Conservation (phyloP, 2,113 vertebrate species). For the Jacana jacana region DNA sequence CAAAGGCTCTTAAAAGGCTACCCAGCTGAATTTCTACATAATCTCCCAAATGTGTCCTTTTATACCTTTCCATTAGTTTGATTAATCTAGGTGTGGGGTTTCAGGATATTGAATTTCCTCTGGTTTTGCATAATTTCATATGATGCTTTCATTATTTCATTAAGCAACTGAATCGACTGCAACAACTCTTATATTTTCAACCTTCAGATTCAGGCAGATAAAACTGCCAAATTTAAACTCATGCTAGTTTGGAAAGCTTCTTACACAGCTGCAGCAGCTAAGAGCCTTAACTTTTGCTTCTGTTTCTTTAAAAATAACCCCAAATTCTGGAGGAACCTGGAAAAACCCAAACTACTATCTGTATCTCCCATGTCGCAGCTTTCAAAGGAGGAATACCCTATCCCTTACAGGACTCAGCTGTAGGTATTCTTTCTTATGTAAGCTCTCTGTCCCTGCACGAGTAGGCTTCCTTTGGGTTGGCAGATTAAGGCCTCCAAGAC, state of each 20-base stretch:
- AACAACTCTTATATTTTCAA: slow-evolving; percentile 4
- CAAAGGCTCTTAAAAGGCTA: neutral
- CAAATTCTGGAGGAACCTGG: neutral
- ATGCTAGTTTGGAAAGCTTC: neutral
- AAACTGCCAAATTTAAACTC: slow-evolving; percentile 23
- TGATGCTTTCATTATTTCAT: slow-evolving; percentile 41
- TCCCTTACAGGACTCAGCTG: neutral
- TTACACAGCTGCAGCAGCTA: neutral
- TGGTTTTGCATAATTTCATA: slow-evolving; percentile 43
- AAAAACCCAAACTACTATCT: neutral
- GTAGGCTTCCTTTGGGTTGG: neutral
- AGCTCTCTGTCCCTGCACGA: neutral
- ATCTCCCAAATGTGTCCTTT: slow-evolving; percentile 5
- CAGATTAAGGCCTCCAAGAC: neutral
- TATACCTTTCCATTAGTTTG: slow-evolving; percentile 39
- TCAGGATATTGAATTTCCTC: slow-evolving; percentile 43
- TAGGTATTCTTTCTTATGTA: neutral
- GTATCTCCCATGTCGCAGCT: neutral
- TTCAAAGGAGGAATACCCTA: neutral
- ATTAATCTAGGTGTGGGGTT: neutral
- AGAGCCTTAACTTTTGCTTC: neutral
- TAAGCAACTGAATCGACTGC: slow-evolving; percentile 19
- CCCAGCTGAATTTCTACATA: slow-evolving; percentile 9
- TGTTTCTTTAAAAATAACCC: neutral
- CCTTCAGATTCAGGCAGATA: slow-evolving; percentile 12